Conservation (phyloP, 1,140 invertebrate genomes). For the Pseudomyrmex flavicornis region DNA sequence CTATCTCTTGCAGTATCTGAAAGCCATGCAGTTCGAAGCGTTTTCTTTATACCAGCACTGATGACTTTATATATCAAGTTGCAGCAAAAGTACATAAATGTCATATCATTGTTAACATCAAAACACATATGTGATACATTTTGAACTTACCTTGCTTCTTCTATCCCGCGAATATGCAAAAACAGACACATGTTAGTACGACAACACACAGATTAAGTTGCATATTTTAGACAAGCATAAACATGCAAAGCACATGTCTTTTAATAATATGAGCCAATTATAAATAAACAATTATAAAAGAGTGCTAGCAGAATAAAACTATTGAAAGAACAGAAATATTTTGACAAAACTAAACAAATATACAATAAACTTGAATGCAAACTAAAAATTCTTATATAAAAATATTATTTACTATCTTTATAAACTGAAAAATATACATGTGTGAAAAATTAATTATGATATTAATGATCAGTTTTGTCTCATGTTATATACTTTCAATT, state of each 20-base stretch:
- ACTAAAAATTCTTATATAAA: constrained; percentile 3
- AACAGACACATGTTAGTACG: constrained; percentile 65
- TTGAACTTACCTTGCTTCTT: constrained; percentile 73
- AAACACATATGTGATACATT: neutral
- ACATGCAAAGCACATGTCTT: constrained; percentile 54
- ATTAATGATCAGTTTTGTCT: constrained; percentile 5
- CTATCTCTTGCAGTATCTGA: constrained; percentile 76
- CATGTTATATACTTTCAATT: neutral
- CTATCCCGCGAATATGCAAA: constrained; percentile 71
- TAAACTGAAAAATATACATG: neutral
- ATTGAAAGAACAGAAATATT: constrained; percentile 17
- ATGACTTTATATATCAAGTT: constrained; percentile 57
- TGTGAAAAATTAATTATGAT: neutral
- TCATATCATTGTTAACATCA: neutral
- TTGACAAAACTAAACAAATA: neutral
- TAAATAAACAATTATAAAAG: constrained; percentile 11
- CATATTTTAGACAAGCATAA: constrained; percentile 15
- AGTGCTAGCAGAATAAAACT: neutral
- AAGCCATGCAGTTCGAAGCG: constrained; percentile 80
- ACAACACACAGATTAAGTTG: neutral
- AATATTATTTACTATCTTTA: constrained; percentile 7
- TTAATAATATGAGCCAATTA: neutral
- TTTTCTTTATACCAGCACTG: constrained; percentile 74
- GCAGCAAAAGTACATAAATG: constrained; percentile 27
- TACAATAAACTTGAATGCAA: neutral